Evolutionary conservation across 2,888 invertebrate genomes (phyloP).

Genomic region (Antheraea yamamai): DNA sequence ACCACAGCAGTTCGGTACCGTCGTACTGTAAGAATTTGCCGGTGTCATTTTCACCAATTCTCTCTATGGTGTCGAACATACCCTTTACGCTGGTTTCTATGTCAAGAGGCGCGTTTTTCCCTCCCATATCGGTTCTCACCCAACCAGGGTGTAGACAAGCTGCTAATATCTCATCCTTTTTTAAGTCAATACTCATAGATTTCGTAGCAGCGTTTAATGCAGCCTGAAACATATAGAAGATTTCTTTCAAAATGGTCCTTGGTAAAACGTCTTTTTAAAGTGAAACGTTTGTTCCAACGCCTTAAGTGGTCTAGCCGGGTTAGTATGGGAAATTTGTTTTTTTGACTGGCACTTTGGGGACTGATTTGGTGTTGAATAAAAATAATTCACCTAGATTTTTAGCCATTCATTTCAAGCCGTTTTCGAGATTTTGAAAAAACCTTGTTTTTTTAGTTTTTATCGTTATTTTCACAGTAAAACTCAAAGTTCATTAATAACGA

Average conservation of each 20-base stretch:
- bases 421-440: no score
- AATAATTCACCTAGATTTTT: no score
- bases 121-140: constrained; percentile 96
- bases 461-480: no score
- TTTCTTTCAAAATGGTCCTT: not conserved
- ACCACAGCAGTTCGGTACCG: constrained; percentile 89
- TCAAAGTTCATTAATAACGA: no score
- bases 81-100: constrained; percentile 85
- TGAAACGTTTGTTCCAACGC: no score
- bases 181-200: constrained; percentile 91
- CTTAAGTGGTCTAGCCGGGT: no score
- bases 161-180: constrained; percentile 87
- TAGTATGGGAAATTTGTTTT: no score
- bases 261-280: no score
- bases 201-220: constrained; percentile 94
- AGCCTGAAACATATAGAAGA: constrained; percentile 79
- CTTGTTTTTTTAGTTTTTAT: no score
- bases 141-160: constrained; percentile 93
- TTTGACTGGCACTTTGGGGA: no score
- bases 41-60: constrained; percentile 84
- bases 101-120: constrained; percentile 88
- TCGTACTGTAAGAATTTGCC: constrained; percentile 91
- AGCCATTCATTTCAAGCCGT: no score
- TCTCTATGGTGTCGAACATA: constrained; percentile 85
- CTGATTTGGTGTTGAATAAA: no score